phyloP scores from a whole-genome alignment of 2,888 invertebrate genomes.

The Halictus ligatus region DNA sequence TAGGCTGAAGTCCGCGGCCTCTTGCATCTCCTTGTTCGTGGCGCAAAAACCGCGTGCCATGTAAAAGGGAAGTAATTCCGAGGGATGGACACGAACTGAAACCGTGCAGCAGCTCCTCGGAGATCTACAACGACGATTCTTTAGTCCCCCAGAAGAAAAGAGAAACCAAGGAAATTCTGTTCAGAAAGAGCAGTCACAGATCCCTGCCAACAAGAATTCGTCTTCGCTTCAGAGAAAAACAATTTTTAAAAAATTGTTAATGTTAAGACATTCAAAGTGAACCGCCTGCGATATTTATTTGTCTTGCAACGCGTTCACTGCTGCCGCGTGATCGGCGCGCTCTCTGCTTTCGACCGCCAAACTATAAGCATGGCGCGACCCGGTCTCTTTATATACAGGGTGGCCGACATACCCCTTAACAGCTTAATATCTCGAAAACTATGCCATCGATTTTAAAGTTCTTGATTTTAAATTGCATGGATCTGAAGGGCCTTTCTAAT shows the following conservation, averaged over 20 bases:
- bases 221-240: background rate
- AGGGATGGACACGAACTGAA: constrained; percentile 38
- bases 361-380: too few relatives aligned
- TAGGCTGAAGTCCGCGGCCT: constrained; percentile 75
- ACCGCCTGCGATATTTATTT: too few relatives aligned
- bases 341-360: too few relatives aligned
- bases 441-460: too few relatives aligned
- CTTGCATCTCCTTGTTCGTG: constrained; percentile 70
- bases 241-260: background rate
- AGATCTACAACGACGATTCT: background rate
- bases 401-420: too few relatives aligned
- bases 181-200: background rate
- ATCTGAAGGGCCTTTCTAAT: too few relatives aligned
- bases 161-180: background rate
- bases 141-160: background rate
- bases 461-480: too few relatives aligned
- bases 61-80: constrained; percentile 58
- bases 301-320: too few relatives aligned
- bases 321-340: too few relatives aligned
- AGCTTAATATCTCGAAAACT: too few relatives aligned
- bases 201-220: background rate
- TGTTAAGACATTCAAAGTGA: too few relatives aligned
- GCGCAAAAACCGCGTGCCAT: constrained; percentile 65
- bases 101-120: constrained; percentile 13
- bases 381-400: too few relatives aligned